Evolutionary conservation across 2,113 vertebrate genomes (phyloP).

Genomic region (Megalops atlanticus): DNA sequence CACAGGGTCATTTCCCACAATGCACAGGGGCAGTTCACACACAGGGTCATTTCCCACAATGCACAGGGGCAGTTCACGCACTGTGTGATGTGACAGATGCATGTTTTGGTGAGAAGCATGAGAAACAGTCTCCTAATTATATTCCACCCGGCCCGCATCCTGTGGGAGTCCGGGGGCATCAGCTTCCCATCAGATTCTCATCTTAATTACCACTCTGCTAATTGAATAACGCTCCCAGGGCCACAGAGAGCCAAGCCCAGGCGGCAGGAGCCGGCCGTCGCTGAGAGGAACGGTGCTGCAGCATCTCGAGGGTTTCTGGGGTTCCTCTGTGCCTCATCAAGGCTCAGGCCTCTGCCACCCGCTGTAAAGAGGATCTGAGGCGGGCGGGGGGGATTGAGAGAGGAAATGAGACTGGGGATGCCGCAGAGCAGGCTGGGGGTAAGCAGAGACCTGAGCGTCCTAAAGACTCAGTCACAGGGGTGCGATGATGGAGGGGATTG

Average conservation of each 20-base stretch:
- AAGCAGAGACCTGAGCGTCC: slow-evolving; percentile 15
- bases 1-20: too few species aligned
- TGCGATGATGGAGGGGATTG: slow-evolving; percentile 42
- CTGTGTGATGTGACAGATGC: too few species aligned
- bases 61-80: too few species aligned
- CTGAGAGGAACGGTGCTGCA: neutral
- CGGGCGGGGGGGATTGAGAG: neutral
- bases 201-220: neutral
- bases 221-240: neutral
- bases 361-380: neutral
- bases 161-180: neutral
- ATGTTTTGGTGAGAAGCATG: too few species aligned
- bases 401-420: slow-evolving; percentile 16
- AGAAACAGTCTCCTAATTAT: neutral
- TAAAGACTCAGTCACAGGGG: slow-evolving; percentile 36
- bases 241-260: neutral
- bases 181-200: neutral
- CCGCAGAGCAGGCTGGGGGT: slow-evolving; percentile 15
- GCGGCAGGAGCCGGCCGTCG: neutral
- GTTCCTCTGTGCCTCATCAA: neutral
- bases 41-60: too few species aligned
- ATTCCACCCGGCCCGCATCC: neutral
- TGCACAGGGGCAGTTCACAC: too few species aligned
- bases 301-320: neutral
- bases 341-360: neutral